phyloP scores from a whole-genome alignment of 2,888 invertebrate species.

The Nemoura dubitans region DNA sequence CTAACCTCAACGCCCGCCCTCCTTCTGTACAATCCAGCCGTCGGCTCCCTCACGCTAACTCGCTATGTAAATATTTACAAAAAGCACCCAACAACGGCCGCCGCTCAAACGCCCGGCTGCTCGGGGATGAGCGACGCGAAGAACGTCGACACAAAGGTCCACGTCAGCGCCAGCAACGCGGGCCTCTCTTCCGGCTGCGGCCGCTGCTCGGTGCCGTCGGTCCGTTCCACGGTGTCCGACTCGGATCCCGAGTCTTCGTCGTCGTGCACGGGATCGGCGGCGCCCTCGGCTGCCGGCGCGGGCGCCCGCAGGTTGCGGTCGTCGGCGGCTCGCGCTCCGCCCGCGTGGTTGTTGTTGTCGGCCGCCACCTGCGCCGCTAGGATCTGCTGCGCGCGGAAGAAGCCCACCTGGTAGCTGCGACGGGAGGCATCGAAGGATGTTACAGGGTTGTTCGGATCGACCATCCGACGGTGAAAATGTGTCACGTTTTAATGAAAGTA shows the following conservation, averaged over 20 bases:
- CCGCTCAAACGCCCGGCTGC: conserved; percentile 68
- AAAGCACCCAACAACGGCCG: background rate
- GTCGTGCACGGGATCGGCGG: conserved; percentile 53
- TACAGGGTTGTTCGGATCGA: too few species aligned
- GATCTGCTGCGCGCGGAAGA: conserved; percentile 67
- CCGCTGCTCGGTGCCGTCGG: conserved; percentile 45
- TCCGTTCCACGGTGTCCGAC: conserved; percentile 42
- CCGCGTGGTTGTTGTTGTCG: conserved; percentile 50
- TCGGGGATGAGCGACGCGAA: conserved; percentile 95
- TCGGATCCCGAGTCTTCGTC: conserved; percentile 42
- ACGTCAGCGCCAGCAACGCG: conserved; percentile 77
- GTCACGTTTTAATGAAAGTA: too few species aligned
- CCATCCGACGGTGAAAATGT: too few species aligned
- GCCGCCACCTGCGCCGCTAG: conserved; percentile 47
- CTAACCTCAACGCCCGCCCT: background rate
- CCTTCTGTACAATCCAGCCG: background rate
- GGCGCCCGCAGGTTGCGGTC: conserved; percentile 57
- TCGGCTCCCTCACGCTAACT: background rate
- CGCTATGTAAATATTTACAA: conserved; percentile 13
- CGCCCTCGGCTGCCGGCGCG: conserved; percentile 47
- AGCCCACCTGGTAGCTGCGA: conserved; percentile 77
- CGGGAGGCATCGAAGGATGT: background rate
- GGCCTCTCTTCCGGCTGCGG: conserved; percentile 61
- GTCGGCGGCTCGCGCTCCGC: conserved; percentile 54
- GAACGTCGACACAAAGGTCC: conserved; percentile 92